Percentiles rank a stretch among this genome's conserved stretches.
Conservation (phyloP, 2,888 invertebrate genomes). For the Folsomia candida region DNA sequence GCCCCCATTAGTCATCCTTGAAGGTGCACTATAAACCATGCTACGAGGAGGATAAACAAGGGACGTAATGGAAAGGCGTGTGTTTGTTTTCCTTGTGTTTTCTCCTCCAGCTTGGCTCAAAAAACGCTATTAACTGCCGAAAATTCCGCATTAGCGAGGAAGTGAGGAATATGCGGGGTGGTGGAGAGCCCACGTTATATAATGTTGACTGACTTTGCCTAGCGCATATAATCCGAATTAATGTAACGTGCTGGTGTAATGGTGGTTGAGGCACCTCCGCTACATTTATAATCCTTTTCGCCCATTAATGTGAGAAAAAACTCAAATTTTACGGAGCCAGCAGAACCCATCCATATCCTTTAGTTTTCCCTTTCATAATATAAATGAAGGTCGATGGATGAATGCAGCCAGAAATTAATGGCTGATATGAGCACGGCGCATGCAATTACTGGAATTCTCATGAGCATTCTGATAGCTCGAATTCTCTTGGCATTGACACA, state of each 20-base stretch:
- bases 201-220: background rate
- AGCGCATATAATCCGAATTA: constrained; percentile 31
- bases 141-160: background rate
- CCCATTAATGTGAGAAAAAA: constrained; percentile 42
- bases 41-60: background rate
- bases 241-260: constrained; percentile 45
- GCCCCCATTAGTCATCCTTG: background rate
- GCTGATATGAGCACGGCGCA: constrained; percentile 49
- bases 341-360: background rate
- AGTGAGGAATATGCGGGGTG: background rate
- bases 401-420: constrained; percentile 46
- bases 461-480: constrained; percentile 45
- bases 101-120: background rate
- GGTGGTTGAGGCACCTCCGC: constrained; percentile 39
- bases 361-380: background rate
- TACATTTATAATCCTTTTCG: constrained; percentile 43
- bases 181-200: background rate
- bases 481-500: constrained; percentile 50
- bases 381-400: background rate
- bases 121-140: background rate
- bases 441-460: constrained; percentile 51
- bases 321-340: background rate
- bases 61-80: background rate
- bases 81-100: background rate
- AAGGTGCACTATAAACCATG: background rate